Evolutionary conservation across 2,113 vertebrate species (phyloP).

Genomic region (Takifugu bimaculatus): DNA sequence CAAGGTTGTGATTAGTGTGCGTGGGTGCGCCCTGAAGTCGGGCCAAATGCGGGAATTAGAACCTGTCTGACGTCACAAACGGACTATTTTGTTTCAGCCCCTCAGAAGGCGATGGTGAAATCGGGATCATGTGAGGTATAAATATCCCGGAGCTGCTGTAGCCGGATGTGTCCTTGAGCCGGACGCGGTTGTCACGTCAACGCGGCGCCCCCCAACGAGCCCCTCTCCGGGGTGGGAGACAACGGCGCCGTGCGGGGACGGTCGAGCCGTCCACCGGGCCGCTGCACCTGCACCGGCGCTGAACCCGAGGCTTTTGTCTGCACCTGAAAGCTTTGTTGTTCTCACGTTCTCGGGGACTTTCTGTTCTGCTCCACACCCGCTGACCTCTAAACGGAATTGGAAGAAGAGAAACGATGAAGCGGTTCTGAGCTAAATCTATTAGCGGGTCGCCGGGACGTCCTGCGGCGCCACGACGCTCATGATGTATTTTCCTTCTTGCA

Average conservation of each 20-base stretch:
- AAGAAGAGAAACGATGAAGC: too few species aligned
- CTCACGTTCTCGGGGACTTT: too few species aligned
- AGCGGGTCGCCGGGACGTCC: not conserved
- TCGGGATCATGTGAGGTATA: too few species aligned
- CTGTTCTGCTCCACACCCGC: not conserved
- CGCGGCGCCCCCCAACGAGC: too few species aligned
- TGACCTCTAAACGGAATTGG: too few species aligned
- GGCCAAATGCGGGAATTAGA: conserved; percentile 15
- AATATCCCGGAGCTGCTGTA: not conserved
- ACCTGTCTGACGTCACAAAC: not conserved
- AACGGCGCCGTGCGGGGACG: too few species aligned
- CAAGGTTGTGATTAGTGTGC: conserved; percentile 36
- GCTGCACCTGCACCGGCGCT: too few species aligned
- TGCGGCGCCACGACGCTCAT: conserved; percentile 45
- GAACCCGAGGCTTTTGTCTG: too few species aligned
- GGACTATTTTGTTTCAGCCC: not conserved
- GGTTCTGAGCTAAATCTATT: not conserved
- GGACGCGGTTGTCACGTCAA: conserved; percentile 1
- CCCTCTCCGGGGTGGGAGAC: too few species aligned
- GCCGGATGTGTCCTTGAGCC: conserved; percentile 42
- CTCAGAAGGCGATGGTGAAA: not conserved
- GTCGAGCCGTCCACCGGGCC: too few species aligned
- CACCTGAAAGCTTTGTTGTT: too few species aligned
- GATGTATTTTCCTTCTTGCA: conserved; percentile 70
- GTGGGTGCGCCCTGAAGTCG: conserved; percentile 60